Evolutionary conservation across 2,113 vertebrate genomes (phyloP).

Genomic region (Syrmaticus mikado): DNA sequence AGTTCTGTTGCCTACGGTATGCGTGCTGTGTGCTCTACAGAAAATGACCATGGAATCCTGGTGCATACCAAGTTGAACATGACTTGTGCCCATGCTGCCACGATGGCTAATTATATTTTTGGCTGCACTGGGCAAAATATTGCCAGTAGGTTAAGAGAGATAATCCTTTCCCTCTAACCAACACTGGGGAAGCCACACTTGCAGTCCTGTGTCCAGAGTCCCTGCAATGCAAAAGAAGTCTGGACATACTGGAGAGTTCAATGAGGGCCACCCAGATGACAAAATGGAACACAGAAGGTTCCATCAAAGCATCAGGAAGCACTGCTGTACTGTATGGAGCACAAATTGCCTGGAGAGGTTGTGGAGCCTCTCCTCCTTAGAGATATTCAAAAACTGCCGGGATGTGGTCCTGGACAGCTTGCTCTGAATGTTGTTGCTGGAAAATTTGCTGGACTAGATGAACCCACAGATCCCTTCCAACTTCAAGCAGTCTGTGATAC

Average conservation of each 20-base stretch:
- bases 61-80: neutral
- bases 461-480: neutral
- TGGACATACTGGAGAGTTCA: neutral
- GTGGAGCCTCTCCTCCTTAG: neutral
- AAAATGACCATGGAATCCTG: neutral
- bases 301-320: neutral
- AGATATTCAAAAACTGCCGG: neutral
- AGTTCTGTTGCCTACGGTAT: rapidly evolving
- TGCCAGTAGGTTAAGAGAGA: neutral
- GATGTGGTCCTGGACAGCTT: too few relatives aligned
- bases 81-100: neutral
- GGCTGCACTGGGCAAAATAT: neutral
- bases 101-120: neutral
- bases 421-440: neutral
- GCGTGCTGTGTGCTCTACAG: neutral
- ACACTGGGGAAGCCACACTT: neutral
- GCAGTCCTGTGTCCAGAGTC: neutral
- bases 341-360: neutral
- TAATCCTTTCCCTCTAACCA: neutral
- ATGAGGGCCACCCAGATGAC: neutral
- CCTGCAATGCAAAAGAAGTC: neutral
- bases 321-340: neutral
- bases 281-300: neutral
- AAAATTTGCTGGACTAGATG: neutral
- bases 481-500: neutral